phyloP scores from a whole-genome alignment of 2,113 vertebrate genomes.

The Mugil cephalus region DNA sequence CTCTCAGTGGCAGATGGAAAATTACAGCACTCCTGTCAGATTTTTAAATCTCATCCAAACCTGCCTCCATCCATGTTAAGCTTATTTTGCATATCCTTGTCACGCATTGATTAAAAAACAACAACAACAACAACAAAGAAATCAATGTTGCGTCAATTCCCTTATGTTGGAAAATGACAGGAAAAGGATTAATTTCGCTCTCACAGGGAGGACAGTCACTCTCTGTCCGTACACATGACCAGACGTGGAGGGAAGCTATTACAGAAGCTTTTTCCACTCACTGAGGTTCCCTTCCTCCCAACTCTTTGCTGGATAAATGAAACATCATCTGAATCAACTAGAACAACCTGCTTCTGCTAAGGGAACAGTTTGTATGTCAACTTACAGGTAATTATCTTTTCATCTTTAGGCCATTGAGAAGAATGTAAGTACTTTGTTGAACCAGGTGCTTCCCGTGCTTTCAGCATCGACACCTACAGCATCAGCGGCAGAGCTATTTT shows the following conservation, averaged over 20 bases:
- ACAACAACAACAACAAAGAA: not conserved
- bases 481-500: constrained; percentile 19
- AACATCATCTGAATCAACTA: constrained; percentile 13
- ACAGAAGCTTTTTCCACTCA: not conserved
- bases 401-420: constrained; percentile 3
- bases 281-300: too few species aligned
- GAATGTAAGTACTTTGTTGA: constrained; percentile 3
- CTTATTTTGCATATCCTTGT: constrained; percentile 17
- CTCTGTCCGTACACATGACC: constrained; percentile 36
- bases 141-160: not conserved
- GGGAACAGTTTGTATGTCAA: too few species aligned
- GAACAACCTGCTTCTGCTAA: not conserved
- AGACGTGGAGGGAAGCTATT: constrained; percentile 35
- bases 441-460: not conserved
- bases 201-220: constrained; percentile 12
- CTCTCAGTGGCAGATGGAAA: constrained; percentile 11
- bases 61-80: not conserved
- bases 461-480: not conserved
- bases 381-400: constrained; percentile 26
- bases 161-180: constrained; percentile 11
- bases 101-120: constrained; percentile 1
- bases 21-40: not conserved
- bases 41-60: constrained; percentile 30
- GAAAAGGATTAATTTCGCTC: constrained; percentile 12
- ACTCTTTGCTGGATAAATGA: constrained; percentile 22